phyloP scores from a whole-genome alignment of 30 jellyfish, hydroid and myxozoan genomes.

The Hydra vulgaris region DNA sequence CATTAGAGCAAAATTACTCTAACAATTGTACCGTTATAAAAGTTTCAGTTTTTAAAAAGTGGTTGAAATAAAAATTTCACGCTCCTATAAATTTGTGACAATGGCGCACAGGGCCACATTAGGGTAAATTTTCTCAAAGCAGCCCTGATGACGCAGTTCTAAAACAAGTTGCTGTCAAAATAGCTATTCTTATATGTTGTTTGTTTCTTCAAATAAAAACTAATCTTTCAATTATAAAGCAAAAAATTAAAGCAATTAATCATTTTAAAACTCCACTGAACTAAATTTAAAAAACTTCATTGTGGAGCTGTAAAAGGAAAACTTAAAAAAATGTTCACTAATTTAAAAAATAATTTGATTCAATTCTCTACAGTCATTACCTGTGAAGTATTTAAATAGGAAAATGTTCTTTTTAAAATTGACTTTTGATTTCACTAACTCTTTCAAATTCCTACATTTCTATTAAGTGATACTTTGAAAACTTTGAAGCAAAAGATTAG shows the following conservation, averaged over 20 bases:
- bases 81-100: neutral
- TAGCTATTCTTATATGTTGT: neutral
- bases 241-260: neutral
- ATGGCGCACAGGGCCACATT: neutral
- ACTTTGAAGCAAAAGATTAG: too few relatives aligned
- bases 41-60: neutral
- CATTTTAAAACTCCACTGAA: neutral
- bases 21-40: neutral
- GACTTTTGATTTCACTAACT: neutral
- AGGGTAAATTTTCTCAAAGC: neutral
- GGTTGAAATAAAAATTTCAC: neutral
- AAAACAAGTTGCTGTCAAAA: neutral
- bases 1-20: neutral
- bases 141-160: neutral
- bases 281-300: neutral
- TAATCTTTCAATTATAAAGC: neutral
- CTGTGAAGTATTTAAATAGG: neutral
- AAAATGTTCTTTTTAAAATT: too few relatives aligned
- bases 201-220: neutral
- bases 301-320: neutral
- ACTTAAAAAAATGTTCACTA: neutral
- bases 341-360: neutral
- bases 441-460: too few relatives aligned
- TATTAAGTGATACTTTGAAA: too few relatives aligned
- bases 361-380: neutral